A percentile compares a stretch with the other conserved stretches of the same genome.
Evolutionary conservation across 2,888 invertebrate genomes (phyloP).

Genomic region (Marronus borbonicus): DNA sequence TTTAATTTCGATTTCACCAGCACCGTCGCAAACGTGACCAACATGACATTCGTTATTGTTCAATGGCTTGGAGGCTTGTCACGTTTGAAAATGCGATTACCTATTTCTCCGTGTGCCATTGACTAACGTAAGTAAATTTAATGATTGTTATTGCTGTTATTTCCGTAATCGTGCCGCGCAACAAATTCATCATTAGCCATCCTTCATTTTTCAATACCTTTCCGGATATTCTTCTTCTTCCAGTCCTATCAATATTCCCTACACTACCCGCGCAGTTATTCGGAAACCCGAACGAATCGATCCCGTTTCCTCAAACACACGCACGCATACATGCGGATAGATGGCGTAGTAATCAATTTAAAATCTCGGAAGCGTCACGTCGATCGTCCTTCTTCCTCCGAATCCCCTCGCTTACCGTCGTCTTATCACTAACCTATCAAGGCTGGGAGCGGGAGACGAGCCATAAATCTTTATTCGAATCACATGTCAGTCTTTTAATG

Average conservation of each 20-base stretch:
- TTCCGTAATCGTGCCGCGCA: background rate
- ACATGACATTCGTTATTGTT: background rate
- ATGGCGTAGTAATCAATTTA: slow-evolving; percentile 45
- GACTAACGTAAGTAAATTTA: background rate
- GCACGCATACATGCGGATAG: background rate
- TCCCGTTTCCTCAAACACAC: slow-evolving; percentile 24
- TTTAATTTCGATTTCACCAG: too few species aligned
- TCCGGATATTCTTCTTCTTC: slow-evolving; percentile 16
- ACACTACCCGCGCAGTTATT: slow-evolving; percentile 21
- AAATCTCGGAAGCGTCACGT: slow-evolving; percentile 31
- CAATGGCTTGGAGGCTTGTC: background rate
- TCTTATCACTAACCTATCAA: background rate
- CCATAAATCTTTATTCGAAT: slow-evolving; percentile 48
- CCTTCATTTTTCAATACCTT: slow-evolving; percentile 18
- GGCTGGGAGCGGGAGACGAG: slow-evolving; percentile 4
- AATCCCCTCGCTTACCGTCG: background rate
- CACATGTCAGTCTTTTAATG: slow-evolving; percentile 47
- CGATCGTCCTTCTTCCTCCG: background rate
- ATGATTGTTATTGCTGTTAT: background rate
- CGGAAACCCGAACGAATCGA: slow-evolving; percentile 13
- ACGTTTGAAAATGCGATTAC: too few species aligned
- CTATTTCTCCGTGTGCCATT: background rate
- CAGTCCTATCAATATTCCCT: slow-evolving; percentile 32
- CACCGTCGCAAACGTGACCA: background rate
- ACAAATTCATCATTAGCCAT: background rate